These are phyloP conservation scores for Martes flavigula DNA, from an alignment of 2,797 vertebrate genomes.

Conservation along the genomic window DNA sequence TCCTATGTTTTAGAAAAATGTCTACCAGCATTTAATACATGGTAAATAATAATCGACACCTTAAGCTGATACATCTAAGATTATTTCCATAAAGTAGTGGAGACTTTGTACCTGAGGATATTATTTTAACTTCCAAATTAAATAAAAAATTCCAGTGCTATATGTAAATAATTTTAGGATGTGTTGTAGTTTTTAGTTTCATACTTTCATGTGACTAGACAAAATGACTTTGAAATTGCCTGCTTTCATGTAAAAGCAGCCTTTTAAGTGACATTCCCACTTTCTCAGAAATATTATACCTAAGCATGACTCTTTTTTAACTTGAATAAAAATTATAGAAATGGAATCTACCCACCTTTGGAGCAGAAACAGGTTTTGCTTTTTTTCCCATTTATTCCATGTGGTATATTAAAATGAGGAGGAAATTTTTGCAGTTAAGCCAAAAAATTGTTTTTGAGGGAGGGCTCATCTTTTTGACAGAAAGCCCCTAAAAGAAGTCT, in stretches of 20 bases:
- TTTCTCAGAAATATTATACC: constrained; percentile 35
- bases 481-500: not conserved
- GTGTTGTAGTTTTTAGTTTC: constrained; percentile 61
- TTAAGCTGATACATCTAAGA: constrained; percentile 42
- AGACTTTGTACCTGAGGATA: not conserved
- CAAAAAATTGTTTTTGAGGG: not conserved
- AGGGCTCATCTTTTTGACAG: not conserved
- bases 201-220: constrained; percentile 61
- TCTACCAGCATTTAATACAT: not conserved
- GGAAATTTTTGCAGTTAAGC: not conserved
- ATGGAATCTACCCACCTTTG: not conserved
- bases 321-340: constrained; percentile 6
- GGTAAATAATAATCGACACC: constrained; percentile 49
- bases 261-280: constrained; percentile 49
- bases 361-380: not conserved
- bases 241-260: constrained; percentile 36
- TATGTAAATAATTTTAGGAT: constrained; percentile 25
- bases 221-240: constrained; percentile 54
- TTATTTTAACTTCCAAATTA: constrained; percentile 56
- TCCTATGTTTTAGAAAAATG: constrained; percentile 16
- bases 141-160: constrained; percentile 33
- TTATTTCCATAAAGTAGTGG: not conserved
- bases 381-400: not conserved
- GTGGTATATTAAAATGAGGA: constrained; percentile 7
- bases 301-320: not conserved